phyloP scores from a whole-genome alignment of 2,797 vertebrate species.

The Pangasius krempfi region DNA sequence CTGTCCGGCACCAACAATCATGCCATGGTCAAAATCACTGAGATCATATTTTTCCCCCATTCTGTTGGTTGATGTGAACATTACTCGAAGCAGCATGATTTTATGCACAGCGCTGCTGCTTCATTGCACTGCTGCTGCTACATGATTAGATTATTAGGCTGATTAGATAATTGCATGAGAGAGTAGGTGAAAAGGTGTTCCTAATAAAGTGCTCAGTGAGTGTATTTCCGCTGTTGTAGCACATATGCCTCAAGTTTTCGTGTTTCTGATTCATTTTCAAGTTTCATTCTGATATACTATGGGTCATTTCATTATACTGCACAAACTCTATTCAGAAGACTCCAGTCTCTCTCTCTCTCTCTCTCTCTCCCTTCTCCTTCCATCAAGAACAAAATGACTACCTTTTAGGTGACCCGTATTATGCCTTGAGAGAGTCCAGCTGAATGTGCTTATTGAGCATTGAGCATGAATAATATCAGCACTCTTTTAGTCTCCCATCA shows the following conservation, averaged over 20 bases:
- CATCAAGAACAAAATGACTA: conserved; percentile 12
- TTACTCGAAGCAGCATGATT: too few species aligned
- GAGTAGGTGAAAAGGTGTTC: too few species aligned
- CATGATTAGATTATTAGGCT: too few species aligned
- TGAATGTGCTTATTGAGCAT: conserved; percentile 20
- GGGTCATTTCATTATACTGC: neutral
- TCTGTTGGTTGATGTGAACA: too few species aligned
- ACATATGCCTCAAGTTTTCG: neutral
- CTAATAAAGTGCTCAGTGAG: too few species aligned
- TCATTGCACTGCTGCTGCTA: too few species aligned
- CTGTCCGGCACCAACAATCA: too few species aligned
- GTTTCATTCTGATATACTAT: neutral
- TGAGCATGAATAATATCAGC: conserved; percentile 17
- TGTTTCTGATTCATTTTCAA: too few species aligned
- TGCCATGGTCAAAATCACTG: too few species aligned
- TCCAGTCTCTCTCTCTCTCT: neutral
- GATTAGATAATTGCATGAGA: too few species aligned
- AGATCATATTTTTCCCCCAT: too few species aligned
- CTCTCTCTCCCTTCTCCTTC: neutral
- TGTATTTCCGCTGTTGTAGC: neutral
- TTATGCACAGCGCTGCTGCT: too few species aligned
- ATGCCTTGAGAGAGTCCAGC: neutral
- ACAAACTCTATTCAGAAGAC: conserved; percentile 42
- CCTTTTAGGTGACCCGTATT: neutral
- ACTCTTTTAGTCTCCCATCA: neutral